phyloP scores from a whole-genome alignment of 1,140 invertebrate species.

The Phocides pigmalion region DNA sequence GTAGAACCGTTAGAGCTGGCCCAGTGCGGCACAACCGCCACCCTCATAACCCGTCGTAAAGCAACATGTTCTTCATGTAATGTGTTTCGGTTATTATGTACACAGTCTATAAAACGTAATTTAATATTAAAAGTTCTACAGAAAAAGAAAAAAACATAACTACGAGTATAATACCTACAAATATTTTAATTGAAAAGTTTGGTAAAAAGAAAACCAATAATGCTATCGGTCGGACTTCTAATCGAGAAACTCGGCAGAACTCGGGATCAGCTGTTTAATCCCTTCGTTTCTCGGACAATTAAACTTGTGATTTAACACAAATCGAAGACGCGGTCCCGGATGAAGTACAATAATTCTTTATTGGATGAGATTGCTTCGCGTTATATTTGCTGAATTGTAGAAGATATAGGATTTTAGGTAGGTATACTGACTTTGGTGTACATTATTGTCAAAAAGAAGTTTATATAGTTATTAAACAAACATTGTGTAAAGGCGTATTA shows the following conservation, averaged over 20 bases:
- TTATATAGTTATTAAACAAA: too few species aligned
- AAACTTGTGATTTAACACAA: constrained; percentile 78
- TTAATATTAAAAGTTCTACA: too few species aligned
- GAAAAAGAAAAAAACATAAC: too few species aligned
- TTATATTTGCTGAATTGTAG: constrained; percentile 31
- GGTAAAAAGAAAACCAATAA: constrained; percentile 48
- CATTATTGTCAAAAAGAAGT: too few species aligned
- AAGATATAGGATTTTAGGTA: background rate
- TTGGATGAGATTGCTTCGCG: constrained; percentile 27
- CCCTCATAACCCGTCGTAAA: too few species aligned
- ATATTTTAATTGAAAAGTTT: constrained; percentile 50
- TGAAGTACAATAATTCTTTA: constrained; percentile 45
- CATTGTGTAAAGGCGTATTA: too few species aligned
- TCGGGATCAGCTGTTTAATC: constrained; percentile 66
- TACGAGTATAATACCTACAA: background rate
- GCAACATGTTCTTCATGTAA: too few species aligned
- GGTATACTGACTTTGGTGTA: too few species aligned
- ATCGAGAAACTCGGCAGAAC: constrained; percentile 41
- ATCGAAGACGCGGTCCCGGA: constrained; percentile 58
- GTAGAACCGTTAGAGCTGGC: too few species aligned
- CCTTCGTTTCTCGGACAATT: constrained; percentile 79
- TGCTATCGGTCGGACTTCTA: constrained; percentile 40
- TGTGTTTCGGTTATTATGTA: too few species aligned
- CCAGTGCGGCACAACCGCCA: too few species aligned
- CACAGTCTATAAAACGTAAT: too few species aligned